These are phyloP conservation scores for Drosophila aldrichi DNA, from an alignment of 2,888 invertebrate genomes.

Conservation along the genomic window DNA sequence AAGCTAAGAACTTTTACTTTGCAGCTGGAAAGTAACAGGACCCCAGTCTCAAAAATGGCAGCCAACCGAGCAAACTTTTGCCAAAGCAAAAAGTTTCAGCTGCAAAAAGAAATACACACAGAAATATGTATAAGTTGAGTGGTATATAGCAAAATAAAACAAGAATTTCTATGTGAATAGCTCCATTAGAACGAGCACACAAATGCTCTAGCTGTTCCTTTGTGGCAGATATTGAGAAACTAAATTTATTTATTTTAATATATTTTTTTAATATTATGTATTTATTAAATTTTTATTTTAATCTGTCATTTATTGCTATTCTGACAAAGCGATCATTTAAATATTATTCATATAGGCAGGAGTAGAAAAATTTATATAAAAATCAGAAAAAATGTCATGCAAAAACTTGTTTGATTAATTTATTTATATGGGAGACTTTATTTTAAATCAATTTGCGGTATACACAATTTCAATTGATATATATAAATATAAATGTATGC, in stretches of 20 bases:
- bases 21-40: slow-evolving; percentile 71
- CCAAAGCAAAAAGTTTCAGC: slow-evolving; percentile 69
- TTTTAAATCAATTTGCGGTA: too few relatives aligned
- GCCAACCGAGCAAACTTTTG: slow-evolving; percentile 67
- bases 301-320: too few relatives aligned
- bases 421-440: too few relatives aligned
- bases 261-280: too few relatives aligned
- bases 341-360: too few relatives aligned
- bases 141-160: slow-evolving; percentile 45
- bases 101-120: slow-evolving; percentile 64
- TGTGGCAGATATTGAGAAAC: neutral
- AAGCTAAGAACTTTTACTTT: slow-evolving; percentile 81
- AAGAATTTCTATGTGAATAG: slow-evolving; percentile 25
- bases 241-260: neutral
- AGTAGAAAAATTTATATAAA: too few relatives aligned
- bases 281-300: too few relatives aligned
- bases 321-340: too few relatives aligned
- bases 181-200: neutral
- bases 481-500: too few relatives aligned
- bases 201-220: slow-evolving; percentile 12
- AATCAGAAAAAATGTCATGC: too few relatives aligned
- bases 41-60: slow-evolving; percentile 59
- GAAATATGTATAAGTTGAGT: slow-evolving; percentile 50
- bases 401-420: too few relatives aligned
- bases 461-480: too few relatives aligned